Evolutionary conservation across 2,888 invertebrate genomes (phyloP).

Genomic region (Xestia xanthographa): DNA sequence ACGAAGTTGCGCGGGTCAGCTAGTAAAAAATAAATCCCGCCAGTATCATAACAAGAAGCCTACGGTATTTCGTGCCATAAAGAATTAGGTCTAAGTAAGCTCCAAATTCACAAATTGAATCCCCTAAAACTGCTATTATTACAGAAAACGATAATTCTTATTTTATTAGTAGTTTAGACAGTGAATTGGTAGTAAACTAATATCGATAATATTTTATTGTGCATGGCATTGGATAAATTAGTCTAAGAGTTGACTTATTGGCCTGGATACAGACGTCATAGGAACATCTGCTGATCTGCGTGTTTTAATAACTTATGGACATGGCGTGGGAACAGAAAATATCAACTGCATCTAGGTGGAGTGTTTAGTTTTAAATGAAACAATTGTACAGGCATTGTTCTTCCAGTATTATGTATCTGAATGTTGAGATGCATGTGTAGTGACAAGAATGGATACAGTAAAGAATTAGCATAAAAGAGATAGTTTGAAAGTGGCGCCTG

Average conservation of each 20-base stretch:
- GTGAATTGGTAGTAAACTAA: background rate
- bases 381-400: background rate
- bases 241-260: conserved; percentile 1
- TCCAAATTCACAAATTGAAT: conserved; percentile 22
- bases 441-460: no score
- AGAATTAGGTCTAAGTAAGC: background rate
- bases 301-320: background rate
- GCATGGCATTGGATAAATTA: conserved; percentile 32
- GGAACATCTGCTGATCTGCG: conserved; percentile 16
- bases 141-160: background rate
- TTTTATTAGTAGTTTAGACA: conserved; percentile 17
- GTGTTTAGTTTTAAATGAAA: background rate
- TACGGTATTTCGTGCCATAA: conserved; percentile 2
- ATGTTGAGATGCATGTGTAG: no score
- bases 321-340: background rate
- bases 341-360: background rate
- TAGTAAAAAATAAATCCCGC: no score
- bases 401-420: background rate
- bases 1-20: no score
- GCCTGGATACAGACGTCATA: background rate
- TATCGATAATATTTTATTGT: conserved; percentile 26
- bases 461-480: no score
- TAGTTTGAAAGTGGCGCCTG: no score
- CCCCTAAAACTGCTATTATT: no score
- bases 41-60: background rate